These are phyloP conservation scores for Theristicus caerulescens DNA, from an alignment of 2,113 vertebrate genomes.

Conservation along the genomic window DNA sequence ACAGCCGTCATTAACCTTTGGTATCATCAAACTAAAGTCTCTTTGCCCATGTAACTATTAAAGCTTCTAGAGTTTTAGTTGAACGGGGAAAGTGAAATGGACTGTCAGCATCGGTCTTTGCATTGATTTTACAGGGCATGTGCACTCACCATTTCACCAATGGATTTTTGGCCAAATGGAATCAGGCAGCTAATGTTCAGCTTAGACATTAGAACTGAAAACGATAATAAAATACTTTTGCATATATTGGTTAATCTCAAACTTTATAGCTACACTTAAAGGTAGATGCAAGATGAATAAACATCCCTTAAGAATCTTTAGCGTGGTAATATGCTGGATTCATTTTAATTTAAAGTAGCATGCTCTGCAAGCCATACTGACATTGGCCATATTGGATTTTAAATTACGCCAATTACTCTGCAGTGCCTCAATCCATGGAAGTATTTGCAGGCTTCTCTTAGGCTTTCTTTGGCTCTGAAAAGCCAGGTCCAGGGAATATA, in stretches of 20 bases:
- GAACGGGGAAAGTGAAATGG: not conserved
- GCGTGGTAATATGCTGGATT: not conserved
- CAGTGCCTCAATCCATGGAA: not conserved
- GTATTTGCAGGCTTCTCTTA: not conserved
- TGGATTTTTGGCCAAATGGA: conserved; percentile 20
- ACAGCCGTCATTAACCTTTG: not conserved
- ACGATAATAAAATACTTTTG: conserved; percentile 43
- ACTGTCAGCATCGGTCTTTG: not conserved
- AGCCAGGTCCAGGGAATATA: not conserved
- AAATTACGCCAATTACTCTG: not conserved
- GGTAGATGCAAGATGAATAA: conserved; percentile 32
- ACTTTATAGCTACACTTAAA: conserved; percentile 4
- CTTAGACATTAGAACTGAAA: conserved; percentile 34
- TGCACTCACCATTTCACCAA: not conserved
- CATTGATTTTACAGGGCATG: not conserved
- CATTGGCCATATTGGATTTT: not conserved
- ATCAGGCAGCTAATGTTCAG: conserved; percentile 16
- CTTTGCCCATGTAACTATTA: not conserved
- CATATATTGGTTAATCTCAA: conserved; percentile 26
- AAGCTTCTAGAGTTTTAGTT: not conserved
- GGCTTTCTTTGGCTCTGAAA: not conserved
- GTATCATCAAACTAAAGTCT: not conserved
- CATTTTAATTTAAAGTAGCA: not conserved
- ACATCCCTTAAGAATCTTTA: not conserved
- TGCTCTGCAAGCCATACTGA: not conserved